These are phyloP conservation scores for Mythimna loreyi DNA, from an alignment of 2,888 invertebrate species.

Conservation along the genomic window DNA sequence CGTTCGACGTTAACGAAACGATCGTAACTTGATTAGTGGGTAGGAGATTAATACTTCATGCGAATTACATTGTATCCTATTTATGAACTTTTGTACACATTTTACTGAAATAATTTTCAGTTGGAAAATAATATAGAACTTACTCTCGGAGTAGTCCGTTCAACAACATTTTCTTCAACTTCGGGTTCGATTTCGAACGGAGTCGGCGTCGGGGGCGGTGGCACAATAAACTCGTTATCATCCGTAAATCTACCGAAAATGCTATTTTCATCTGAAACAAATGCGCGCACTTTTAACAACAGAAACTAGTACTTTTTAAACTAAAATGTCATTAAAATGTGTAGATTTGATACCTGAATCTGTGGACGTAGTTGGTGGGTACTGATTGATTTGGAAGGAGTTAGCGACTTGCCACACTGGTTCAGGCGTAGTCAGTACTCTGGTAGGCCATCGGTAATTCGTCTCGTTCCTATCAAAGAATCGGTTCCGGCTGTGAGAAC, in stretches of 20 bases:
- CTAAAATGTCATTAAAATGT: neutral
- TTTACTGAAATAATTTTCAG: too few species aligned
- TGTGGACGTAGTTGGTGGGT: slow-evolving; percentile 75
- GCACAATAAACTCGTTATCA: slow-evolving; percentile 71
- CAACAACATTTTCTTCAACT: slow-evolving; percentile 60
- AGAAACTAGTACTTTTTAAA: slow-evolving; percentile 26
- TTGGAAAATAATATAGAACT: slow-evolving; percentile 38
- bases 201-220: slow-evolving; percentile 59
- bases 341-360: slow-evolving; percentile 77
- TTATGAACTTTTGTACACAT: too few species aligned
- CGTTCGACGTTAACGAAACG: too few species aligned
- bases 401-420: slow-evolving; percentile 75
- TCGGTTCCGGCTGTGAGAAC: slow-evolving; percentile 68
- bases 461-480: slow-evolving; percentile 73
- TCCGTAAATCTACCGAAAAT: slow-evolving; percentile 85
- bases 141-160: slow-evolving; percentile 76
- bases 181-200: slow-evolving; percentile 60
- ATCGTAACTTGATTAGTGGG: too few species aligned
- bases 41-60: too few species aligned
- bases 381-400: slow-evolving; percentile 69
- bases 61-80: too few species aligned
- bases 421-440: slow-evolving; percentile 71
- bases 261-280: slow-evolving; percentile 84
- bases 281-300: slow-evolving; percentile 43
- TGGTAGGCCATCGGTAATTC: slow-evolving; percentile 70